These are phyloP conservation scores for Villa cingulata DNA, from an alignment of 2,888 invertebrate genomes.

Conservation along the genomic window DNA sequence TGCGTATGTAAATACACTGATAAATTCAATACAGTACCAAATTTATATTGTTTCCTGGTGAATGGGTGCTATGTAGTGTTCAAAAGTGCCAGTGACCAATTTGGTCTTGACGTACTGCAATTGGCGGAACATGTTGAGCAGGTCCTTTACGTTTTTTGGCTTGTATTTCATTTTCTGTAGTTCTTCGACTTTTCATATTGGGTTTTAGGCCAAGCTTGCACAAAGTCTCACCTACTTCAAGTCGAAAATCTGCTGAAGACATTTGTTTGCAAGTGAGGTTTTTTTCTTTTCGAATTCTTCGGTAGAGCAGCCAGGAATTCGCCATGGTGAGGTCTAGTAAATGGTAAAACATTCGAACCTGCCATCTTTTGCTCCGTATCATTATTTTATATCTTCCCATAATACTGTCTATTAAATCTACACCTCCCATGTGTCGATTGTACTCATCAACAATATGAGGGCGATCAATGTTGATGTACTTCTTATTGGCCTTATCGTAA, in stretches of 20 bases:
- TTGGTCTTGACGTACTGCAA: conserved; percentile 17
- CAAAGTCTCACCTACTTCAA: conserved; percentile 3
- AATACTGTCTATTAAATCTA: conserved; percentile 12
- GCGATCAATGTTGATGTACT: conserved; percentile 10
- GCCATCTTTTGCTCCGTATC: too few species aligned
- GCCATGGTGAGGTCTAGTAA: conserved; percentile 20
- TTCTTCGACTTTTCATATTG: conserved; percentile 2
- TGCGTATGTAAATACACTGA: too few species aligned
- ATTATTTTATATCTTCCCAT: conserved; percentile 7
- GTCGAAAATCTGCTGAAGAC: conserved; percentile 9
- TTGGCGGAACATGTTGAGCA: conserved; percentile 17
- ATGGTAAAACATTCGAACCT: conserved; percentile 23
- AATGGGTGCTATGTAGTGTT: too few species aligned
- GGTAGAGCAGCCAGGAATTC: conserved; percentile 20
- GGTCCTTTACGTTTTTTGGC: conserved; percentile 11
- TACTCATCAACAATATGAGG: conserved; percentile 18
- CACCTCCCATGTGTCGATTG: conserved; percentile 12
- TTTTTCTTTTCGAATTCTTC: conserved; percentile 2
- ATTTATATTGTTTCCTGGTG: too few species aligned
- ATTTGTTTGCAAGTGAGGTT: conserved; percentile 3
- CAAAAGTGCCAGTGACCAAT: conserved; percentile 1
- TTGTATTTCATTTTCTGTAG: conserved; percentile 8
- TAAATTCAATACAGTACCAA: too few species aligned
- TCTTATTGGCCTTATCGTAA: conserved; percentile 17
- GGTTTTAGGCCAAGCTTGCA: background rate